phyloP scores from a whole-genome alignment of 2,888 invertebrate species.

The Tenodera sinensis region DNA sequence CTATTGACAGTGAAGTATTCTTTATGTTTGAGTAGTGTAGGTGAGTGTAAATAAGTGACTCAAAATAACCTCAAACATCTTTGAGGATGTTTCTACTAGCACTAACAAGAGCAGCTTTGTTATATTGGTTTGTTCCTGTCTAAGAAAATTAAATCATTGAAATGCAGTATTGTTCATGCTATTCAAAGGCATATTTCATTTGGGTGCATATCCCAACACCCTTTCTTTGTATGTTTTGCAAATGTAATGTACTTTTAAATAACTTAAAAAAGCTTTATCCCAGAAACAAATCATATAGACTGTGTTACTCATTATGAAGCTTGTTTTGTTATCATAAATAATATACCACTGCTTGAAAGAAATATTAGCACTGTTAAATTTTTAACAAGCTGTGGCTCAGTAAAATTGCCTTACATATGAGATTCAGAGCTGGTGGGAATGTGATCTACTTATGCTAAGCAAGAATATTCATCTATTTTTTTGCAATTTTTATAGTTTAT shows the following conservation, averaged over 20 bases:
- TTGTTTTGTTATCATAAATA: neutral
- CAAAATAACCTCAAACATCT: too few species aligned
- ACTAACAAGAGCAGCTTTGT: too few species aligned
- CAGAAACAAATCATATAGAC: neutral
- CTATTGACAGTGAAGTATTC: too few species aligned
- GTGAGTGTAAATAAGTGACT: too few species aligned
- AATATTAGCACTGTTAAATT: neutral
- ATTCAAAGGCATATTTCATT: neutral
- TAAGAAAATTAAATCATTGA: too few species aligned
- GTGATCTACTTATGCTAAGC: neutral
- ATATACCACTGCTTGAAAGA: neutral
- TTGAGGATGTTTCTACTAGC: too few species aligned
- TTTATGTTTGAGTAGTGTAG: too few species aligned
- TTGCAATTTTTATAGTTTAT: slow-evolving; percentile 6
- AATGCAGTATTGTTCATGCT: neutral
- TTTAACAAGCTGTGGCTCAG: neutral
- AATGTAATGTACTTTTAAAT: neutral
- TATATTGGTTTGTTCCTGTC: too few species aligned
- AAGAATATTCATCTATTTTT: neutral
- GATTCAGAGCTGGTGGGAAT: neutral
- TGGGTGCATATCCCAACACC: neutral
- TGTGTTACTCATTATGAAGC: neutral
- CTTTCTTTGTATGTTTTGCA: neutral
- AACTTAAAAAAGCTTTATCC: neutral
- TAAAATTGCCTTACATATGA: neutral